Conservation (phyloP, 92 coral and sea anemone genomes). For the Zoanthus solanderi region DNA sequence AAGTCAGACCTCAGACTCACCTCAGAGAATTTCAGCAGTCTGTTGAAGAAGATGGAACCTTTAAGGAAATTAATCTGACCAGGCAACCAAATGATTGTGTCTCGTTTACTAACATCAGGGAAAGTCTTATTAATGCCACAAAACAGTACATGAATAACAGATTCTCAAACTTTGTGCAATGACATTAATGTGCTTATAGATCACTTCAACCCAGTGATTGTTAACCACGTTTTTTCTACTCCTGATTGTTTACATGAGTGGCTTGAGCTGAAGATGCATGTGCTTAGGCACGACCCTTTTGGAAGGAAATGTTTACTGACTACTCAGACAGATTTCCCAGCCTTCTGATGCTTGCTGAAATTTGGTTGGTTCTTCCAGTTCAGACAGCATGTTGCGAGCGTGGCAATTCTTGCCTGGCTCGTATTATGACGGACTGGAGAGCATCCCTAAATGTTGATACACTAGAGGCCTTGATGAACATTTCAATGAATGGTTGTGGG, state of each 20-base stretch:
- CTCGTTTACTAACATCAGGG: conserved; percentile 48
- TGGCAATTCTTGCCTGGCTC: conserved; percentile 26
- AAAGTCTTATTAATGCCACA: conserved; percentile 46
- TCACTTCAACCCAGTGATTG: conserved; percentile 57
- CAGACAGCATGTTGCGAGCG: conserved; percentile 2
- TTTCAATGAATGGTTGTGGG: conserved; percentile 62
- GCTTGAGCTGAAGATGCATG: conserved; percentile 61
- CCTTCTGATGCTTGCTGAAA: conserved; percentile 55
- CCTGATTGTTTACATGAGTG: conserved; percentile 57
- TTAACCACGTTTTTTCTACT: conserved; percentile 43
- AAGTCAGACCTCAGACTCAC: no score
- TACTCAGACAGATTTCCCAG: conserved; percentile 40
- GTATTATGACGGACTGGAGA: conserved; percentile 43
- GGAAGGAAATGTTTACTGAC: conserved; percentile 48
- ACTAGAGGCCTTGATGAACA: conserved; percentile 52
- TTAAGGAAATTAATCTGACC: no score
- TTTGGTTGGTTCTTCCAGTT: conserved; percentile 59
- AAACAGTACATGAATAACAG: conserved; percentile 48
- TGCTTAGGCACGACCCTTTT: conserved; percentile 51
- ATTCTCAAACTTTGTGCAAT: conserved; percentile 29
- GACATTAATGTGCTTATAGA: conserved; percentile 55
- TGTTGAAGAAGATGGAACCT: no score
- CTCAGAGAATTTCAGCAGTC: no score
- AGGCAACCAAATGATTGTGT: neutral
- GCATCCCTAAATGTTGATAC: conserved; percentile 41